Percentiles rank a stretch among this genome's conserved stretches.
phyloP scores from a whole-genome alignment of 37 sponge, comb jelly and placozoan species.

The Spongilla lacustris region DNA sequence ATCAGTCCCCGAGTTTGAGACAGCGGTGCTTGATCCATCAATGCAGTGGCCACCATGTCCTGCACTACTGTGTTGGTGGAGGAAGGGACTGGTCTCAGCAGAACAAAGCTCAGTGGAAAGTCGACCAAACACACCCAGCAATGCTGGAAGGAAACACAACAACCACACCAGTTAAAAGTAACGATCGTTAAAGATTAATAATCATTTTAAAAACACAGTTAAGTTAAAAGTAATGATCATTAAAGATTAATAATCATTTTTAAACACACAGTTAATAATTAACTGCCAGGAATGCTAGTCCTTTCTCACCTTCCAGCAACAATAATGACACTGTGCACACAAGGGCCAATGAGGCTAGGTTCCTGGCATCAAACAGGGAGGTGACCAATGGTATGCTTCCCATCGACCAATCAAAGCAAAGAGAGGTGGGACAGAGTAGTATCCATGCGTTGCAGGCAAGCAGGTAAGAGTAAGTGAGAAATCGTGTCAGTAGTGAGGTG shows the following conservation, averaged over 20 bases:
- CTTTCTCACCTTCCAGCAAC: background rate
- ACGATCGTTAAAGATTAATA: too few relatives aligned
- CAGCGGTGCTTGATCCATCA: background rate
- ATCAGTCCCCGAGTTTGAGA: too few relatives aligned
- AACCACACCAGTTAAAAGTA: background rate
- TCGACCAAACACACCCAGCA: background rate
- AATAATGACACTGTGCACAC: background rate
- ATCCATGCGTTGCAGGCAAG: constrained; percentile 71
- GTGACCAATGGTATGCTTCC: constrained; percentile 74
- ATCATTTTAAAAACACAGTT: too few relatives aligned
- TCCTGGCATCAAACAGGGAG: constrained; percentile 49
- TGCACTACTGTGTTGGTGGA: background rate
- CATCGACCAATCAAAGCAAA: constrained; percentile 97
- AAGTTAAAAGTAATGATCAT: too few relatives aligned
- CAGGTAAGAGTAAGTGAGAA: constrained; percentile 82
- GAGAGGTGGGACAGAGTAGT: constrained; percentile 74
- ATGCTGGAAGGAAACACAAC: background rate
- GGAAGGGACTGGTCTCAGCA: background rate
- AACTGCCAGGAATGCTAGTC: too few relatives aligned
- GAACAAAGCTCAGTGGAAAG: background rate
- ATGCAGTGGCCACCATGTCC: background rate
- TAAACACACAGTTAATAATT: too few relatives aligned
- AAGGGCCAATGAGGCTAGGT: constrained; percentile 30
- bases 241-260: too few relatives aligned
- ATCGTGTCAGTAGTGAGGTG: constrained; percentile 42